Evolutionary conservation across 2,113 vertebrate species (phyloP), one percentile per base, ranked within the genome.

Genomic region (Melierax canorus): DNA sequence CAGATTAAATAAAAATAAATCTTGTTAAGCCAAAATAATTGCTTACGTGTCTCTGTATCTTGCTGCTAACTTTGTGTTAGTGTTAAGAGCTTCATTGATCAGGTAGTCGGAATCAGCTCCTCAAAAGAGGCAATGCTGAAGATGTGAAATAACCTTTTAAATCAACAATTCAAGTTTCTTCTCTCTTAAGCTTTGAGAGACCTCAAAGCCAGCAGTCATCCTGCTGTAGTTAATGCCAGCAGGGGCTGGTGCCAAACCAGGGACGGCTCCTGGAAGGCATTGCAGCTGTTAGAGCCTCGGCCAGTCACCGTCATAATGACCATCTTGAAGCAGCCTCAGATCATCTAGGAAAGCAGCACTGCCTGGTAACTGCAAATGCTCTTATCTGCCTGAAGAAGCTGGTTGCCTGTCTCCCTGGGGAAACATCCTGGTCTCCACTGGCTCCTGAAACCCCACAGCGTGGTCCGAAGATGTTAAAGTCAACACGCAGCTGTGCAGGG

Each of bases 401-500:
- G 48, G 48, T 43, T 39, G 82, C 62, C 58, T 15, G 43, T 53
- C 43, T 67, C 38, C 29, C 39, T 12, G 39, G 39, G 68, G 48
- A 45, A 27, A 29, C 50, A 26, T 30, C 55, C 55, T 6, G 29
- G 50, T 39, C 66, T 29, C 16, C 1, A 2, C 29, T 39, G 71
- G 34, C 46, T 83, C 24, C 89, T 2, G 1, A 9, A 66, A 45
- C 32, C 38, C 22, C 4, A 4, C 51, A 22, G 11, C 3, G 2
- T 16, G 34, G 1, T 41, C 45, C 2, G 2, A 12, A 32, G 74
- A 59, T 4, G 7, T 50, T 50, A 8, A 51, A 45, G 68, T 46
- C 34, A 3, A 11, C 0, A 1, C 0, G 3, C 50, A 46, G 39
- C 20, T 1, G 5, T 9, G 76, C 46, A 32, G 15, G 32, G 7